phyloP scores from a whole-genome alignment of 2,113 vertebrate species.

The Glaucomys volans region DNA sequence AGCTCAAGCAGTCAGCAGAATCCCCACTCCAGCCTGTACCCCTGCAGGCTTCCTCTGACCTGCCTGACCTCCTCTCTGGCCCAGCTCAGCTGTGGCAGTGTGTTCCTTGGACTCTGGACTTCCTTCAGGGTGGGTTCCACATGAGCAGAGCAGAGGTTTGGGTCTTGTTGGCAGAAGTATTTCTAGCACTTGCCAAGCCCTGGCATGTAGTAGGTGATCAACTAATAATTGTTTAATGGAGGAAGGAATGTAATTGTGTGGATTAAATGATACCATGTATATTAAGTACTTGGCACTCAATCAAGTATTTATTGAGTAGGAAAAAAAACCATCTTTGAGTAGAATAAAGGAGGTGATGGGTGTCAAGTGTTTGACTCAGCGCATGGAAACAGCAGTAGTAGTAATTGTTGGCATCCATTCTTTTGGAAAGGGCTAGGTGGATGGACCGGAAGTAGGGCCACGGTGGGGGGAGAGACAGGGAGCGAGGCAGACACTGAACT shows the following conservation, averaged over 20 bases:
- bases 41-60: neutral
- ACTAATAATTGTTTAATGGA: neutral
- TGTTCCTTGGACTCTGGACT: neutral
- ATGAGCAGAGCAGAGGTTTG: neutral
- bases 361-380: conserved; percentile 29
- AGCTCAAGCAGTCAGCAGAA: neutral
- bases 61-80: neutral
- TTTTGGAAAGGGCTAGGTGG: neutral
- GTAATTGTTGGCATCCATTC: neutral
- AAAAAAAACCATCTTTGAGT: conserved; percentile 28
- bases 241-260: neutral
- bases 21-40: too few species aligned
- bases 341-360: neutral
- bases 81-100: neutral
- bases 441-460: neutral
- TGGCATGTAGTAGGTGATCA: neutral
- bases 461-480: neutral
- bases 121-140: neutral
- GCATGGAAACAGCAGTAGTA: neutral
- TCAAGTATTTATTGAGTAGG: conserved; percentile 34
- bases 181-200: neutral
- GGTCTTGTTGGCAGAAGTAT: neutral
- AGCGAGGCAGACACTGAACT: neutral
- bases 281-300: conserved; percentile 25
- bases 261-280: neutral